phyloP scores from a whole-genome alignment of 2,888 invertebrate species.

The Oscheius onirici region DNA sequence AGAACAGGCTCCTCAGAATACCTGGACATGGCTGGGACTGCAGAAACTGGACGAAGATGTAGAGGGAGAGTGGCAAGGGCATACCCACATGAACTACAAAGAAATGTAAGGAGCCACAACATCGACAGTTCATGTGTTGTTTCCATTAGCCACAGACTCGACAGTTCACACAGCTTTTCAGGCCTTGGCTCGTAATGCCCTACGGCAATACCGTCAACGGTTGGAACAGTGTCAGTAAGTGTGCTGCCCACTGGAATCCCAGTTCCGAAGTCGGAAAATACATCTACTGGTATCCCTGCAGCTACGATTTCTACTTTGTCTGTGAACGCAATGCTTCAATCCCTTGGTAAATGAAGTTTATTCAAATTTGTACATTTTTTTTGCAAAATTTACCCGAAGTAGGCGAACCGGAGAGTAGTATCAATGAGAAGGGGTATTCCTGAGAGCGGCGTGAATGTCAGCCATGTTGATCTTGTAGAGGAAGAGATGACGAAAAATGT shows the following conservation, averaged over 20 bases:
- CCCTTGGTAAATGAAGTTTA: too few species aligned
- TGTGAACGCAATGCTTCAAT: conserved; percentile 38
- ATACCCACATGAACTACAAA: not conserved
- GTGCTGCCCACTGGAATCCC: conserved; percentile 50
- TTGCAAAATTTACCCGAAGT: not conserved
- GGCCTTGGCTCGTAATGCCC: conserved; percentile 49
- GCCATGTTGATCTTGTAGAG: conserved; percentile 7
- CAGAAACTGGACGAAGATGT: not conserved
- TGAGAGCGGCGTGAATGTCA: conserved; percentile 4
- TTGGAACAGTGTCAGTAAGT: conserved; percentile 44
- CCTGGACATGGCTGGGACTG: conserved; percentile 47
- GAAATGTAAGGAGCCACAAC: not conserved
- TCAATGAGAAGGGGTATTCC: not conserved
- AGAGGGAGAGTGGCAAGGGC: not conserved
- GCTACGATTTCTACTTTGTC: conserved; percentile 39
- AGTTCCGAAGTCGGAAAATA: conserved; percentile 31
- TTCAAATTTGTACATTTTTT: too few species aligned
- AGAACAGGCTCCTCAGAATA: conserved; percentile 13
- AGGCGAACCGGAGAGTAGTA: not conserved
- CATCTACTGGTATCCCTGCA: conserved; percentile 50
- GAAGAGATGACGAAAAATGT: conserved; percentile 13
- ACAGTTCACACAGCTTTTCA: too few species aligned
- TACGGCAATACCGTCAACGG: conserved; percentile 44
- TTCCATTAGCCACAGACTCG: too few species aligned
- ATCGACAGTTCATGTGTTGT: too few species aligned